Evolutionary conservation across 2,888 invertebrate genomes (phyloP).

Genomic region (Dioctria rufipes): DNA sequence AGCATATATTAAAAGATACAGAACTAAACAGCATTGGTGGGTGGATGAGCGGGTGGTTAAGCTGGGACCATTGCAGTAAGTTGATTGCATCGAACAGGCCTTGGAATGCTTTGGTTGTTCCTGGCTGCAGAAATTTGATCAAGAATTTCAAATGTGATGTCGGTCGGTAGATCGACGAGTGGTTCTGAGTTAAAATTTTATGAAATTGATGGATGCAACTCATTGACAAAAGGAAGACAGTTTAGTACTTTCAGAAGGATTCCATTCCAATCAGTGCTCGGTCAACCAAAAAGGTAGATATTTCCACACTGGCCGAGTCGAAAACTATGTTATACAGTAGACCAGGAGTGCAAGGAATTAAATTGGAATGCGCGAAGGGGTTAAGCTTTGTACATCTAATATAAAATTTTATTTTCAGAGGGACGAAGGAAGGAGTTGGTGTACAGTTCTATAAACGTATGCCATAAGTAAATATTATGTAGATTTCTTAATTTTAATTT

Average conservation of each 20-base stretch:
- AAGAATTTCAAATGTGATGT: background rate
- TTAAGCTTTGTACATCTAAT: no score
- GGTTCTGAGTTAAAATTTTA: constrained; percentile 33
- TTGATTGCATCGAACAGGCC: constrained; percentile 27
- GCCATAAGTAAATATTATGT: no score
- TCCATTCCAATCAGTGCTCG: background rate
- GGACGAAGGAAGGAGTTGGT: no score
- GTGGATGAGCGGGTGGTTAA: background rate
- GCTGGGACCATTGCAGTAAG: background rate
- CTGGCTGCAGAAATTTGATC: constrained; percentile 25
- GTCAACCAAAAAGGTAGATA: background rate
- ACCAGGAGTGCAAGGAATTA: no score
- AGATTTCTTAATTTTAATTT: no score
- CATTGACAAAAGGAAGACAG: background rate
- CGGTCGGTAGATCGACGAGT: background rate
- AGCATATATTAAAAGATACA: background rate
- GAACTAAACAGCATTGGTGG: background rate
- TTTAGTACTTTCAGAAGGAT: background rate
- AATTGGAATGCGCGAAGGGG: no score
- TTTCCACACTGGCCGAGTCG: background rate
- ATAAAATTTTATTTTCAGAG: no score
- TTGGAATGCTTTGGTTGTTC: background rate
- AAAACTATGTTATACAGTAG: no score
- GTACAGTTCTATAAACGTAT: no score
- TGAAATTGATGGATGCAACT: constrained; percentile 13